These are phyloP conservation scores for Cephus pulcher DNA, from an alignment of 2,888 invertebrate genomes.

Conservation along the genomic window DNA sequence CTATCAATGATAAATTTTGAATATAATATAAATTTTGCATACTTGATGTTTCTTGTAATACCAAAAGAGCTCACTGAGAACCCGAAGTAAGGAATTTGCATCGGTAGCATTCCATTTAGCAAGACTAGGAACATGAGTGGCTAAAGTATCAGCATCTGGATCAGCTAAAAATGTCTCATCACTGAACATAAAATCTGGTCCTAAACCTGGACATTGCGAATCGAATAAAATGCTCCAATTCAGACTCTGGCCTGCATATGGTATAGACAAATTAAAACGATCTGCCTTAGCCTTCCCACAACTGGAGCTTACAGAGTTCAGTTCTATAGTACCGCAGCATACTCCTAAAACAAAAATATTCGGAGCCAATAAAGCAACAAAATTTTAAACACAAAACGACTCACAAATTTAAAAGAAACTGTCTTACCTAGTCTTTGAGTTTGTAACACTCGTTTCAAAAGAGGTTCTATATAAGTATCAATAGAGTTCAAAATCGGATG, in stretches of 20 bases:
- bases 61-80: slow-evolving; percentile 73
- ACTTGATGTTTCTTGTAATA: slow-evolving; percentile 77
- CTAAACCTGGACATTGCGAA: slow-evolving; percentile 72
- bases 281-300: slow-evolving; percentile 62
- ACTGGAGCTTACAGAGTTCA: slow-evolving; percentile 35
- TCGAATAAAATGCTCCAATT: slow-evolving; percentile 81
- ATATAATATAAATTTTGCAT: not conserved
- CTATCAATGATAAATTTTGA: not conserved
- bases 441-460: slow-evolving; percentile 35
- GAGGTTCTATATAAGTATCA: slow-evolving; percentile 37
- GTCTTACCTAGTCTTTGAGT: slow-evolving; percentile 35
- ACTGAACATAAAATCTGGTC: slow-evolving; percentile 82
- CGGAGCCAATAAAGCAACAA: not conserved
- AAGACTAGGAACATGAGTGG: slow-evolving; percentile 71
- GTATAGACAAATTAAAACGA: slow-evolving; percentile 75
- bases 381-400: not conserved
- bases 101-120: slow-evolving; percentile 75
- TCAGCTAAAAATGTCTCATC: slow-evolving; percentile 75
- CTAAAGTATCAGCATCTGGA: slow-evolving; percentile 70
- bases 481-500: slow-evolving; percentile 22
- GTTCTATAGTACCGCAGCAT: slow-evolving; percentile 32
- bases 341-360: slow-evolving; percentile 34
- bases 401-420: not conserved
- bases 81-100: slow-evolving; percentile 71
- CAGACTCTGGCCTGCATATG: slow-evolving; percentile 76